Evolutionary conservation across 2,888 invertebrate genomes (phyloP), one percentile per base, ranked within the genome.

Genomic region (Trachelus tabidus): DNA sequence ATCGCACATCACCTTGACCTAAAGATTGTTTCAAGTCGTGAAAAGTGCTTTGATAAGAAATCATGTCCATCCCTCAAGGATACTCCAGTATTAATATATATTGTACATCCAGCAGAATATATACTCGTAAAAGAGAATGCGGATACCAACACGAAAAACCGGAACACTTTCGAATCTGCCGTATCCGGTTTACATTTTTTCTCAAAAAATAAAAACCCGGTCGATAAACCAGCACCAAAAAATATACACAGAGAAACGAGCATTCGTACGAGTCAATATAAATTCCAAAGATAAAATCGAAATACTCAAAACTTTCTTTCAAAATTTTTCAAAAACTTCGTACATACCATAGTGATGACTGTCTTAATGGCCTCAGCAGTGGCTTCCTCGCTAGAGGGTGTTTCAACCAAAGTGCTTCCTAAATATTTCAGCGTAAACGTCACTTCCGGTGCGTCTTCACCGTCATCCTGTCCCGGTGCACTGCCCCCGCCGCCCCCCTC

Each of bases 341-440:
- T 34, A 34, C 87, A 81, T 83, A 92, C 92, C 92, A 92, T 90
- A 76, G 95, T 94, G 81, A 97, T 94, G 83, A 97, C 96, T 69
- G 95, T 95, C 89, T 96, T 96, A 75, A 97, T 96, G 68, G 97
- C 97, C 78, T 96, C 95, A 4, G 96, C 95, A 77, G 96, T 97
- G 37, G 96, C 95, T 84, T 95, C 94, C 35, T 96, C 95, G 79
- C 95, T 95, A 31, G 94, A 94, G 11, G 95, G 94, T 75, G 96
- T 94, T 89, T 96, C 96, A 12, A 97, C 95, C 6, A 96, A 93
- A 33, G 95, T 95, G 79, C 94, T 94, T 30, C 97, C 97, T 76
- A 97, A 94, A 92, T 97, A 97, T 90, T 96, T 95, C 82, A 96
- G 92, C 88, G 92, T 93, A 90, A 94, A 94, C 68, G 92, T 93